These are phyloP conservation scores for Lasioglossum vierecki DNA, from an alignment of 2,888 invertebrate species.

Conservation along the genomic window DNA sequence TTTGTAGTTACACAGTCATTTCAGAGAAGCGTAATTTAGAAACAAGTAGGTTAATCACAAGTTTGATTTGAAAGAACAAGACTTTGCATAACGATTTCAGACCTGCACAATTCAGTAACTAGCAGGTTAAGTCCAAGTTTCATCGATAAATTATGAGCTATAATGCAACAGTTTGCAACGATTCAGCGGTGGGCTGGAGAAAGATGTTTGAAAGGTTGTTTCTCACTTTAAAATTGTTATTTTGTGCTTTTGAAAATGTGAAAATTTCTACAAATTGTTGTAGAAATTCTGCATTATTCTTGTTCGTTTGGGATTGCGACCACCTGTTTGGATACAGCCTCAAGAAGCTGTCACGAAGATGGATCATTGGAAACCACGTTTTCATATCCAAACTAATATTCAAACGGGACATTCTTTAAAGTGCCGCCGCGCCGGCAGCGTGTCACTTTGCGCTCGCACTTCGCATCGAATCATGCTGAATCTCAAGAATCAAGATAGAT, in stretches of 20 bases:
- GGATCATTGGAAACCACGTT: not conserved
- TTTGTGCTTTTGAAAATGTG: not conserved
- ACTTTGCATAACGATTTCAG: not conserved
- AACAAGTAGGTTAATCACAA: not conserved
- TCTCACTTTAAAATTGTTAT: too few relatives aligned
- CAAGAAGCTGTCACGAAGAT: not conserved
- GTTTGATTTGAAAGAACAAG: not conserved
- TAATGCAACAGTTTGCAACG: not conserved
- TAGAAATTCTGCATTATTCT: not conserved
- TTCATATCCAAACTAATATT: not conserved
- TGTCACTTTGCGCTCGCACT: too few relatives aligned
- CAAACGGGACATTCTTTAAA: not conserved
- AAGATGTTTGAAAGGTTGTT: not conserved
- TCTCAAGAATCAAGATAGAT: not conserved
- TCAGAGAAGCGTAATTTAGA: not conserved
- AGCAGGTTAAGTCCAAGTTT: too few relatives aligned
- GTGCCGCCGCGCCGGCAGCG: not conserved
- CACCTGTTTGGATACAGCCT: not conserved
- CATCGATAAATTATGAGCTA: not conserved
- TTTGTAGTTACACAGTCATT: not conserved
- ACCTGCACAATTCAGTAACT: not conserved
- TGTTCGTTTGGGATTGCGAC: not conserved
- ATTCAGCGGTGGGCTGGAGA: not conserved
- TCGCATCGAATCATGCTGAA: not conserved
- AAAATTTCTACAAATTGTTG: not conserved